Conservation (phyloP, 2,888 invertebrate species). For the Euphydryas editha region DNA sequence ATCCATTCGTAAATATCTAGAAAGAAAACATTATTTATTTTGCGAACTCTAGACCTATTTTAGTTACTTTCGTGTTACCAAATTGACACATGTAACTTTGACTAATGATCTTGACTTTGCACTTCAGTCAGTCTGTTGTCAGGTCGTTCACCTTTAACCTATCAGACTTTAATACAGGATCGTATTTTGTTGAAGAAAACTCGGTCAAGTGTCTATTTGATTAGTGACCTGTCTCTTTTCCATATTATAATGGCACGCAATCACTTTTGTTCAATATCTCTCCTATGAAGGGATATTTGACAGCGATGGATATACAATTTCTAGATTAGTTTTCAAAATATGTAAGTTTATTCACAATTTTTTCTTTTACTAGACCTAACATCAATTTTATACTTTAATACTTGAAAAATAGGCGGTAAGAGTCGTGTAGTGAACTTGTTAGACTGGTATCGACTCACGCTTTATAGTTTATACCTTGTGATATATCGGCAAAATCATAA, state of each 20-base stretch:
- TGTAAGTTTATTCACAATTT: too few relatives aligned
- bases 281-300: background rate
- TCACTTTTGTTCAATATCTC: background rate
- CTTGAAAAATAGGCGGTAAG: too few relatives aligned
- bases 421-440: too few relatives aligned
- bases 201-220: background rate
- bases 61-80: background rate
- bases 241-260: background rate
- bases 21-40: background rate
- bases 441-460: too few relatives aligned
- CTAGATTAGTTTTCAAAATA: too few relatives aligned
- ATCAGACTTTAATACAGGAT: background rate
- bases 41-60: background rate
- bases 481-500: too few relatives aligned
- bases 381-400: too few relatives aligned
- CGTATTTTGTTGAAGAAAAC: background rate
- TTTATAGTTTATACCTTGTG: too few relatives aligned
- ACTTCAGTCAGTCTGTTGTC: background rate
- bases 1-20: background rate
- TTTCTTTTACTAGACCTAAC: too few relatives aligned
- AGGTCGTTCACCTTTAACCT: constrained; percentile 1
- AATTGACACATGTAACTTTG: constrained; percentile 5
- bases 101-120: constrained; percentile 10
- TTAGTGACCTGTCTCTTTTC: background rate
- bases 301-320: too few relatives aligned